These are phyloP conservation scores for Sorex araneus DNA, from an alignment of 2,113 vertebrate species.

Conservation along the genomic window DNA sequence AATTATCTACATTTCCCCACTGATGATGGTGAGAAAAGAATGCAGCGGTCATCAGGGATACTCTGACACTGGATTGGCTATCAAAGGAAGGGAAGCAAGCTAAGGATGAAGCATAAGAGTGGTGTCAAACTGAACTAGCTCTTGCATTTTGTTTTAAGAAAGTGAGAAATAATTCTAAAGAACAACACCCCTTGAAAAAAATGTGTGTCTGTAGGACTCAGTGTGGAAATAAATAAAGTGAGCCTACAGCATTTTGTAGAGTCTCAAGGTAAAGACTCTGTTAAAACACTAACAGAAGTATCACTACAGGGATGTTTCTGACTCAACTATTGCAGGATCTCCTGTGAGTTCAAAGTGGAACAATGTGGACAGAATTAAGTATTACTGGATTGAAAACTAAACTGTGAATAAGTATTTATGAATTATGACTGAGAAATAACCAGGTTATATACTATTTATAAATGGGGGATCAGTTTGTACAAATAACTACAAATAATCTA, in stretches of 20 bases:
- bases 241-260: not conserved
- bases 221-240: not conserved
- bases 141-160: not conserved
- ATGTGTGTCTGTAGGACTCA: not conserved
- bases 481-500: too few relatives aligned
- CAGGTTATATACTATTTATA: too few relatives aligned
- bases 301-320: not conserved
- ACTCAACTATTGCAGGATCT: not conserved
- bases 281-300: not conserved
- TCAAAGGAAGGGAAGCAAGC: not conserved
- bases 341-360: not conserved
- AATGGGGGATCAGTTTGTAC: too few relatives aligned
- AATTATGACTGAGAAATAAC: too few relatives aligned
- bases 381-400: too few relatives aligned
- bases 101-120: not conserved
- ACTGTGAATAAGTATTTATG: too few relatives aligned
- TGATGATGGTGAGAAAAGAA: not conserved
- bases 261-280: not conserved
- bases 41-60: not conserved
- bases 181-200: not conserved
- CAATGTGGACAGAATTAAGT: not conserved
- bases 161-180: not conserved
- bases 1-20: not conserved
- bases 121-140: not conserved
- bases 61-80: not conserved